These are phyloP conservation scores for Thamnaconus septentrionalis DNA, from an alignment of 2,113 vertebrate species.

Conservation along the genomic window DNA sequence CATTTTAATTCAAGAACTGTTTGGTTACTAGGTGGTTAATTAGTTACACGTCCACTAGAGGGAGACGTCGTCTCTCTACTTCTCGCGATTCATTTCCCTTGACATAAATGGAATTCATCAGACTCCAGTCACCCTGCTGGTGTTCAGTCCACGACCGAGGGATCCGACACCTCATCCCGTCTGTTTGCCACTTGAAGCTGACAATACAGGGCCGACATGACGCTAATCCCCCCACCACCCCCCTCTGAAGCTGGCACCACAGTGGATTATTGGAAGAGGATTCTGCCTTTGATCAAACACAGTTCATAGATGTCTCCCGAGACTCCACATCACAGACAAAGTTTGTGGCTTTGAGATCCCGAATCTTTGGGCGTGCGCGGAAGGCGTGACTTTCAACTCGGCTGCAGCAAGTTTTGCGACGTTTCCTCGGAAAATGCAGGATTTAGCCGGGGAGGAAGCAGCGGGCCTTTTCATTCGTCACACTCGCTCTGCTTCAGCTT, in stretches of 20 bases:
- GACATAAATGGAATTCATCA: too few relatives aligned
- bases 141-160: too few relatives aligned
- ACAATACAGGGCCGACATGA: constrained; percentile 24
- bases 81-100: background rate
- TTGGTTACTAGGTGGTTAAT: background rate
- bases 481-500: too few relatives aligned
- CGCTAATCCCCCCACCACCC: constrained; percentile 41
- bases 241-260: constrained; percentile 33
- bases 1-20: too few relatives aligned
- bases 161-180: background rate
- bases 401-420: too few relatives aligned
- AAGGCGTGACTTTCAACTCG: too few relatives aligned
- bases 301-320: constrained; percentile 20
- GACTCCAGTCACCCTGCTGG: too few relatives aligned
- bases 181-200: constrained; percentile 5
- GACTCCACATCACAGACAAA: constrained; percentile 3
- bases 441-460: too few relatives aligned
- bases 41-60: constrained; percentile 37
- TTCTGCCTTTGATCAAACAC: constrained; percentile 43
- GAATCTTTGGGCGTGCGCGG: too few relatives aligned
- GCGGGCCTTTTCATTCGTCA: too few relatives aligned
- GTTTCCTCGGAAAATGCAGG: too few relatives aligned
- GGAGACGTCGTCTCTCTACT: constrained; percentile 40
- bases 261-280: constrained; percentile 48
- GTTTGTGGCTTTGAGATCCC: too few relatives aligned